Evolutionary conservation across 2,888 invertebrate species (phyloP), one percentile per base, ranked within the genome.

Genomic region (Aporophyla lueneburgensis): DNA sequence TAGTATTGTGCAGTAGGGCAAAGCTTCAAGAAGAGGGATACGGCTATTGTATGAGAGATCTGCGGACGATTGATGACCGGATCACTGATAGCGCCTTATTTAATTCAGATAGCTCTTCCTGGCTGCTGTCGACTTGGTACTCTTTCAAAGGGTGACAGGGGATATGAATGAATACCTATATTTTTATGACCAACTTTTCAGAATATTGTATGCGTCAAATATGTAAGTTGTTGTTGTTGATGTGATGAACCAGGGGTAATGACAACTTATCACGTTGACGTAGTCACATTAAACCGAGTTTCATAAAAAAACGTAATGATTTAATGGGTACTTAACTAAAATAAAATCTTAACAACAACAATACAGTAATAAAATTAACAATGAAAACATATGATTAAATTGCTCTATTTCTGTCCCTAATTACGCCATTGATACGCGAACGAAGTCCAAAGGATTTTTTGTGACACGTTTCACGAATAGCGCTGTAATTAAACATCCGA

Each of bases 61-160:
- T 73, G 81, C 87, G 77, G 84, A 90, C 91, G 94, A 94, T 94
- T 93, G 94, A 94, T 95, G 93, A 89, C 90, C 86, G 94, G 93
- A 93, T 95, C 94, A 93, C 91, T 88, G 93, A 92, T 93, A 93
- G 91, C 93, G 91, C 92, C 90, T 93, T 93, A 93, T 93, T 93
- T 93, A 91, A 93, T 92, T 91, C 90, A 88, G 88, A 92, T 89
- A 87, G 86, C 83, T 74, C 33, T 74, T 40, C 24, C 24, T 27
- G 56, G 33, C 61, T 51, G n/a, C 66, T 78, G 72, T 40, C 21
- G 74, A 72, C 74, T 80, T 76, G 78, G 78, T 79, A 86, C 63
- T 61, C 85, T 78, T 80, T 83, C 80, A 91, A 91, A 90, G 90
- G 91, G 91, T 91, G 86, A 67, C 70, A 43, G 49, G 33, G 24